phyloP scores from a whole-genome alignment of 2,113 vertebrate species.

The Chionodraco myersi region DNA sequence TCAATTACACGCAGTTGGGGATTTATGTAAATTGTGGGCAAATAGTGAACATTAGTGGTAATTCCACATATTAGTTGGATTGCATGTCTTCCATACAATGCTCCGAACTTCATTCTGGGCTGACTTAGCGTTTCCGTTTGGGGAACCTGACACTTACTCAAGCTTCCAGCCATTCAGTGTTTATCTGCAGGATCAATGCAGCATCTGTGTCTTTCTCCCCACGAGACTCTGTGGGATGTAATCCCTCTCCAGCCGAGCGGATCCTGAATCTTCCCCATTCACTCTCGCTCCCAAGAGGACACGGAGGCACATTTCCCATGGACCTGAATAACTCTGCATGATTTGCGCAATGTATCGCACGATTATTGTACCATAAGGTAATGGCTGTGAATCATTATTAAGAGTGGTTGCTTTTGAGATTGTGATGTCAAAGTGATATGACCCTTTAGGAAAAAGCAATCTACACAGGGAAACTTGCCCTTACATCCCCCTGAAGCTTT shows the following conservation, averaged over 20 bases:
- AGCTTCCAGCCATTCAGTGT: slow-evolving; percentile 68
- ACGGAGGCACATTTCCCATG: slow-evolving; percentile 65
- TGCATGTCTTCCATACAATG: slow-evolving; percentile 31
- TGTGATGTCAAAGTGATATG: slow-evolving; percentile 2
- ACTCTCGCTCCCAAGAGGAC: slow-evolving; percentile 62
- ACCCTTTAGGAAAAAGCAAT: slow-evolving; percentile 4
- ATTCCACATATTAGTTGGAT: slow-evolving; percentile 21
- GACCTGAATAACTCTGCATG: slow-evolving; percentile 56
- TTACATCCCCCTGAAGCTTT: background rate
- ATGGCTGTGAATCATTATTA: slow-evolving; percentile 22
- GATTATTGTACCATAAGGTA: slow-evolving; percentile 15
- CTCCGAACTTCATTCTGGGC: slow-evolving; percentile 48
- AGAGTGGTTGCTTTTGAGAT: slow-evolving; percentile 7
- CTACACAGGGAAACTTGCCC: background rate
- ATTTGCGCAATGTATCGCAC: slow-evolving; percentile 32
- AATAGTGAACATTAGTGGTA: slow-evolving; percentile 40
- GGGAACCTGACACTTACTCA: slow-evolving; percentile 68
- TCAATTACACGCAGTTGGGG: slow-evolving; percentile 3
- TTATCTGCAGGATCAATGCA: slow-evolving; percentile 80
- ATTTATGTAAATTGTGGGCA: slow-evolving; percentile 33
- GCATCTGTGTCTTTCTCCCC: slow-evolving; percentile 75
- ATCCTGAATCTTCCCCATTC: slow-evolving; percentile 77
- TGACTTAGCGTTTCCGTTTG: slow-evolving; percentile 65
- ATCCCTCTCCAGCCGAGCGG: slow-evolving; percentile 70
- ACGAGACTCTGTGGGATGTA: slow-evolving; percentile 68